Conservation (phyloP, 2,888 invertebrate genomes). For the Ophion obscuratus region DNA sequence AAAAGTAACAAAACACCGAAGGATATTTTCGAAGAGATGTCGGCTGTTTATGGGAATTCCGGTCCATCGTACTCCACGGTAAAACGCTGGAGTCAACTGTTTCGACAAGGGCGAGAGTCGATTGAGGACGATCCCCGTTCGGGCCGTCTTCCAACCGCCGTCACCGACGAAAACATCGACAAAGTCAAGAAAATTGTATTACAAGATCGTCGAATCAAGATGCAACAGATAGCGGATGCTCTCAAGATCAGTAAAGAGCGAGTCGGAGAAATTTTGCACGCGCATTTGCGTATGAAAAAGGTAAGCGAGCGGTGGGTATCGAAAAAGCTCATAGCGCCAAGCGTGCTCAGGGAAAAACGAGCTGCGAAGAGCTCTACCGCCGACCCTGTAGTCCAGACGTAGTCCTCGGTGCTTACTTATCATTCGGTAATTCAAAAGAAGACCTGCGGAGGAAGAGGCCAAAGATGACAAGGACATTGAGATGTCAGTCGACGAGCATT, state of each 20-base stretch:
- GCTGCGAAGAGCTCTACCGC: background rate
- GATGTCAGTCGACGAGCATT: background rate
- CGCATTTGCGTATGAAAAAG: constrained; percentile 10
- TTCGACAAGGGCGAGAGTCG: background rate
- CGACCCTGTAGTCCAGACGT: background rate
- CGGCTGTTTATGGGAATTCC: background rate
- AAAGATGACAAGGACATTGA: background rate
- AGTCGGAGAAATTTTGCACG: background rate
- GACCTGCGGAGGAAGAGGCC: background rate
- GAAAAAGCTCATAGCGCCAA: background rate
- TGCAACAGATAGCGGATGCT: background rate
- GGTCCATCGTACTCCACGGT: background rate
- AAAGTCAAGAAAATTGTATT: background rate
- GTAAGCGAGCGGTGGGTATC: background rate
- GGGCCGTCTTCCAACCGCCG: background rate
- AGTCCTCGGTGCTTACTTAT: background rate
- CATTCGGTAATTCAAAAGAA: background rate
- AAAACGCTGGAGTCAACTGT: background rate
- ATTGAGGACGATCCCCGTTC: background rate
- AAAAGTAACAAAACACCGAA: background rate
- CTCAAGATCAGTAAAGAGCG: background rate
- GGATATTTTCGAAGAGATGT: background rate
- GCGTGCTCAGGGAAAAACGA: background rate
- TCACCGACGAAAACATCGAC: background rate
- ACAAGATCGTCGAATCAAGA: background rate